Conservation (phyloP, 30 jellyfish, hydroid and myxozoan species). For the Morbakka virulenta region DNA sequence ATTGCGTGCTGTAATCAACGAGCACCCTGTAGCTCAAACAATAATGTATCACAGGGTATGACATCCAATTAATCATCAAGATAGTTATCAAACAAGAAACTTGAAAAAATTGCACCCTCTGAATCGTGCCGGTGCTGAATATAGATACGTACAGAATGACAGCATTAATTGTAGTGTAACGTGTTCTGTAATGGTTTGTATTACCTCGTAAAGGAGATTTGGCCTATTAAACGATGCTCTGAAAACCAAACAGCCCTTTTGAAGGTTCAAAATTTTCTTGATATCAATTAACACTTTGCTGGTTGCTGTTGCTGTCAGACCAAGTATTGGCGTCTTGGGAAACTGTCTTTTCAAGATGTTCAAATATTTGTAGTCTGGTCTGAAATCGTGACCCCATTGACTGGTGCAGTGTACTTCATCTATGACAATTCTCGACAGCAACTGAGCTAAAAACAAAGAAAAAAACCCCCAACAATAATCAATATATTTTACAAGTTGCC, state of each 20-base stretch:
- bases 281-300: constrained; percentile 55
- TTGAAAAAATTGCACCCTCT: no score
- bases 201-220: constrained; percentile 82
- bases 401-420: constrained; percentile 97
- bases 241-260: constrained; percentile 61
- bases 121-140: no score
- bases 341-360: constrained; percentile 75
- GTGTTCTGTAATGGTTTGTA: no score
- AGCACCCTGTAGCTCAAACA: no score
- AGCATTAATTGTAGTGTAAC: no score
- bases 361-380: constrained; percentile 81
- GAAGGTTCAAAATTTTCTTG: constrained; percentile 46
- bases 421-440: constrained; percentile 63
- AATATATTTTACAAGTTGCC: no score
- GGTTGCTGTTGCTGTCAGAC: constrained; percentile 96
- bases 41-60: no score
- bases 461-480: no score
- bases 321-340: constrained; percentile 79
- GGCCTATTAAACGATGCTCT: constrained; percentile 82
- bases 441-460: constrained; percentile 54
- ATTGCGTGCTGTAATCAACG: no score
- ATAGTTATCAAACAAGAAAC: no score
- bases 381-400: constrained; percentile 93
- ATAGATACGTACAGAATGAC: no score
- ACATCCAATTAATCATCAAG: no score